These are phyloP conservation scores for Dermatophagoides farinae DNA, from an alignment of 1,140 invertebrate species.

Conservation along the genomic window DNA sequence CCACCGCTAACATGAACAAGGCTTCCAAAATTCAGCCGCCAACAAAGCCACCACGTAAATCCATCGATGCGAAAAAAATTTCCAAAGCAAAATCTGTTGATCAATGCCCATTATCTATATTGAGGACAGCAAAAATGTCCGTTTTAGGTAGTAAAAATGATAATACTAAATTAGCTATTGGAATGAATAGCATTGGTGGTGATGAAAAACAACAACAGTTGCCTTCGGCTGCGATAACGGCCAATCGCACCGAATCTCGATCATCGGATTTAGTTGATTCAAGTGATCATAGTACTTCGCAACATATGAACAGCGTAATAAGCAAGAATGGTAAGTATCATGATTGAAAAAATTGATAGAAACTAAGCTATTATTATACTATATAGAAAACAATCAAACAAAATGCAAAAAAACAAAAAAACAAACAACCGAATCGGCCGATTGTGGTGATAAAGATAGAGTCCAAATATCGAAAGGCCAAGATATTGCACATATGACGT, in stretches of 20 bases:
- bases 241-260: not conserved
- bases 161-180: not conserved
- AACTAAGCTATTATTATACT: not conserved
- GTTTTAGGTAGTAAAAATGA: not conserved
- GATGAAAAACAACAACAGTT: not conserved
- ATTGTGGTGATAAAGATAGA: not conserved
- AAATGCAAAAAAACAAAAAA: not conserved
- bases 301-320: not conserved
- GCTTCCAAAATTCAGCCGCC: not conserved
- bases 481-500: too few species aligned
- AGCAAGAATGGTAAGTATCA: not conserved
- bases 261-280: not conserved
- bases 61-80: not conserved
- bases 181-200: not conserved
- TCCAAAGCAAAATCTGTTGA: not conserved
- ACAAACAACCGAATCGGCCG: not conserved
- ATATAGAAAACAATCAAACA: not conserved
- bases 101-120: too few species aligned
- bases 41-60: not conserved
- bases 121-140: not conserved
- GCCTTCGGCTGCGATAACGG: not conserved
- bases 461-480: not conserved
- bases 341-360: not conserved
- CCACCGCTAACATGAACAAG: not conserved
- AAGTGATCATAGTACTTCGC: conserved; percentile 2